Base-by-base conservation (phyloP, 2,888 invertebrate genomes). In the Himalopsyche kuldschensis region DNA sequence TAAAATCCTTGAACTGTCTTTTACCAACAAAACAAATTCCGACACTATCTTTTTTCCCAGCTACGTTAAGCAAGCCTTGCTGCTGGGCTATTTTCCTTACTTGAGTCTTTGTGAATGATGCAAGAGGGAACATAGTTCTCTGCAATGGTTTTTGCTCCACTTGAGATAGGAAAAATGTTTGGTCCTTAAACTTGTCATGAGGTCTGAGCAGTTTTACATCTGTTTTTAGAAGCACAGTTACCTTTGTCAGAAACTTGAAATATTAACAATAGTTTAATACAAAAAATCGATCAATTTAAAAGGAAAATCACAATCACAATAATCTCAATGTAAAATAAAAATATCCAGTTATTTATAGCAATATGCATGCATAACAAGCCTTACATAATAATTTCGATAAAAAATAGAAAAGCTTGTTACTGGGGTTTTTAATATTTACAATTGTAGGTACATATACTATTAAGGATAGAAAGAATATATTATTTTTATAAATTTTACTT, bases 21-120 rank as follows among this genome's bases (percentile, higher is more conserved):
- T 95, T 94, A 0, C 99, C 99, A 88, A 99, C 97, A 89, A 99
- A 99, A 90, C 99, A 99, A 86, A 99, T 98, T 31, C 99, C 99
- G 90, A 95, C 96, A 88, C 98, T 98, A 90, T 97, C 97, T 87
- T 93, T 95, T 89, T 97, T 97, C 17, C 90, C 89, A 10, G 94
- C 94, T 82, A 97, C 92, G 87, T 92, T 92, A 17, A 93, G 88
- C 75, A 97, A 90, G 0, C 95, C 95, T 88, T 94, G 93, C 83
- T 93, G 90, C 79, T 88, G 88, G 0, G 98, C 99, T 80, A 98
- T 93, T 86, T 93, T 89, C 90, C 97, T 96, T 0, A 99, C 97
- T 88, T 95, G 91, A 11, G 88, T 88, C 90, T 99, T 99, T 1
- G 92, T 88, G 79, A 96, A 89, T 77, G 93, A 90, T 24, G 98